Conservation (phyloP, 1,140 invertebrate species). For the Drosophila busckii region DNA sequence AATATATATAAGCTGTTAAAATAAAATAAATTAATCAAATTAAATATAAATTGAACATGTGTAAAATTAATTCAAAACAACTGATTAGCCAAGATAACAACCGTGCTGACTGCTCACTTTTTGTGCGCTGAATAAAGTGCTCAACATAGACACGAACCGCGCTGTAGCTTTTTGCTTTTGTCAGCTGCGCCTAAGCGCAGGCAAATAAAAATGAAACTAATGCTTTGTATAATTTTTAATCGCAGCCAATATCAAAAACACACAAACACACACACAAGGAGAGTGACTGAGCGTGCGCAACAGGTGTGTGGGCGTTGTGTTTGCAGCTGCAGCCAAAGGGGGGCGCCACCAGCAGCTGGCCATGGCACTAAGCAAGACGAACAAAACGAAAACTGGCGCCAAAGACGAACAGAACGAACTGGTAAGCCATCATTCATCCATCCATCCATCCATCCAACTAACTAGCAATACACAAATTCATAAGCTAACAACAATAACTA, state of each 20-base stretch:
- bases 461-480: conserved; percentile 9
- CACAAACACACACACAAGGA: background rate
- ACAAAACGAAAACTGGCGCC: conserved; percentile 62
- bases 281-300: background rate
- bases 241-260: conserved; percentile 15
- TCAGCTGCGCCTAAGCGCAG: conserved; percentile 18
- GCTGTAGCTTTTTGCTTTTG: background rate
- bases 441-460: background rate
- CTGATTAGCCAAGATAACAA: too few relatives aligned
- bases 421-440: conserved; percentile 42
- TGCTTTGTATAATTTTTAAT: background rate
- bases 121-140: too few relatives aligned
- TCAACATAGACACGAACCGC: conserved; percentile 22
- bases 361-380: conserved; percentile 64
- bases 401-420: conserved; percentile 70
- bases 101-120: too few relatives aligned
- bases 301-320: conserved; percentile 7
- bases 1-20: too few relatives aligned
- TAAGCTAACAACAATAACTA: background rate
- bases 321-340: background rate
- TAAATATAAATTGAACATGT: too few relatives aligned
- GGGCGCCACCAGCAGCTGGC: conserved; percentile 6
- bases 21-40: too few relatives aligned
- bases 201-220: conserved; percentile 2
- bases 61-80: too few relatives aligned